Evolutionary conservation across 92 coral and sea anemone genomes (phyloP), one percentile per base, ranked within the genome.

Genomic region (Phenganax marumi): DNA sequence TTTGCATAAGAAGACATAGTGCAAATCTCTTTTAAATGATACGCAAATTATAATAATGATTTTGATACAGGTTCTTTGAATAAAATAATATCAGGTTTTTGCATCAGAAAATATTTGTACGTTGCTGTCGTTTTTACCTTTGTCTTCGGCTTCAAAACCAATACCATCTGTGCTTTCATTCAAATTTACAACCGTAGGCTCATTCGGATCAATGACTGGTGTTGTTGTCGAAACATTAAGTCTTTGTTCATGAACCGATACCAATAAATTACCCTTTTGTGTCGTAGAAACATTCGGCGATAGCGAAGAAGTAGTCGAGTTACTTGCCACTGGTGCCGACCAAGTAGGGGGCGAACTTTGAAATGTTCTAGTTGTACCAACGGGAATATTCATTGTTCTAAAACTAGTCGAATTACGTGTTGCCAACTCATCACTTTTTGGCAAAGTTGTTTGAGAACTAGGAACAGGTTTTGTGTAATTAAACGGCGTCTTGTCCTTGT

Each of bases 171-270:
- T 75, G 55, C 72, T 76, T 16, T 55, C 56, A 52, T 89, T 85
- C 69, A 81, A 53, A 74, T 88, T 90, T 5, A 89, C 77, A 55
- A 85, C 22, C n/a, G 91, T 79, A 11, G 92, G 91, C 63, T 72
- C 55, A 25, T 53, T 66, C 23, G 69, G 9, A 12, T 66, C 50
- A 63, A 55, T 57, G 23, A 39, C 23, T 55, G 84, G 75, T 16
- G 10, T 19, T 18, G 10, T 33, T 78, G 55, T 18, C 8, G 18
- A 33, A 33, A 0, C 43, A 33, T 63, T n/a, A 17, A 12, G 13
- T 17, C 9, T 43, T 0, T 62, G 21, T 25, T 19, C 9, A 39
- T 56, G 21, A 50, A 49, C 10, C 21, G 22, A 10, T 48, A 23
- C 12, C 16, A 50, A 26, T 0, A 13, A 12, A 55, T 66, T 39